Percentiles rank a stretch among this genome's conserved stretches.
Evolutionary conservation across 2,113 vertebrate species (phyloP).

Genomic region (Pimephales promelas): DNA sequence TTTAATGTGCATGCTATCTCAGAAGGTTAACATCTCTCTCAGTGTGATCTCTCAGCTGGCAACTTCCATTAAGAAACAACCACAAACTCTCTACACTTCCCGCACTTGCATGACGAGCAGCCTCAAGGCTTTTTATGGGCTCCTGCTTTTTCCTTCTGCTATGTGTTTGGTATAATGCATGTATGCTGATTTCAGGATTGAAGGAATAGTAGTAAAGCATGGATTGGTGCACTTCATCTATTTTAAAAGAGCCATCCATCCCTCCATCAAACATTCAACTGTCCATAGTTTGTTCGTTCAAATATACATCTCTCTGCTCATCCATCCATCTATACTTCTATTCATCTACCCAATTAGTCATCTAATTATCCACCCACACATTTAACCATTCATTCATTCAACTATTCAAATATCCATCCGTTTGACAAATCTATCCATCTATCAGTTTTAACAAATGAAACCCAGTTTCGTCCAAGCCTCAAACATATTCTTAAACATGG

Average conservation of each 20-base stretch:
- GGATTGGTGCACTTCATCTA: constrained; percentile 2
- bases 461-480: not conserved
- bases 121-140: constrained; percentile 40
- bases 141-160: constrained; percentile 12
- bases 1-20: constrained; percentile 73
- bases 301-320: not conserved
- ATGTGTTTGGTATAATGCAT: constrained; percentile 2
- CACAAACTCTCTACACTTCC: constrained; percentile 60
- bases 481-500: not conserved
- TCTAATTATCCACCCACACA: not conserved
- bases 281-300: not conserved
- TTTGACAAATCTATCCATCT: not conserved
- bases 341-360: not conserved
- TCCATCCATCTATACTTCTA: not conserved
- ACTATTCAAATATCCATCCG: not conserved
- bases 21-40: constrained; percentile 75
- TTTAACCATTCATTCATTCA: not conserved
- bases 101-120: constrained; percentile 57
- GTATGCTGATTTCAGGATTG: constrained; percentile 27
- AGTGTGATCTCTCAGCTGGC: constrained; percentile 69
- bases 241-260: constrained; percentile 28
- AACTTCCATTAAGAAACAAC: constrained; percentile 68
- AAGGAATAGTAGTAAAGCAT: constrained; percentile 9
- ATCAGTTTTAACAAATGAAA: not conserved
- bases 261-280: not conserved